phyloP scores from a whole-genome alignment of 2,888 invertebrate genomes.

The Cenopis cana region DNA sequence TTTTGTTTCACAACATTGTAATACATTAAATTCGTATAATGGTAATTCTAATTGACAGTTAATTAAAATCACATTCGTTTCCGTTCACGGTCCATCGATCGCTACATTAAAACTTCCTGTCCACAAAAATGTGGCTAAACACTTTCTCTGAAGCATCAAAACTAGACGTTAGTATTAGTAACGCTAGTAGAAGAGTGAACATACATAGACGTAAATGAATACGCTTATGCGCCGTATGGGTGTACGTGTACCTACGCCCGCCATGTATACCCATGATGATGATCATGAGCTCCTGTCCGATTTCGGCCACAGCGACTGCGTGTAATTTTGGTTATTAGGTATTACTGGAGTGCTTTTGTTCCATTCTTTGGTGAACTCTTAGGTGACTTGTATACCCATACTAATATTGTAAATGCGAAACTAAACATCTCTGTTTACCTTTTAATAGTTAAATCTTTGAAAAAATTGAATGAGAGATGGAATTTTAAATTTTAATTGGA shows the following conservation, averaged over 20 bases:
- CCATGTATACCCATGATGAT: neutral
- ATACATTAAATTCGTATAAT: conserved; percentile 21
- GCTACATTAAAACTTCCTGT: conserved; percentile 33
- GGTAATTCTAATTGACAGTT: conserved; percentile 23
- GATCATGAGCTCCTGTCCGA: no score
- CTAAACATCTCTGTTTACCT: no score
- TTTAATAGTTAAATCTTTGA: no score
- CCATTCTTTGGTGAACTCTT: no score
- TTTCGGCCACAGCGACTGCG: no score
- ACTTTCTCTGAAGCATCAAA: conserved; percentile 42
- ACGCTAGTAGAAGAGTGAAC: neutral
- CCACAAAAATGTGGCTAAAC: conserved; percentile 40
- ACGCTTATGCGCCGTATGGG: neutral
- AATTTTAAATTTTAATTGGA: no score
- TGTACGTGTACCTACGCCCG: neutral
- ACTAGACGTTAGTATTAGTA: conserved; percentile 29
- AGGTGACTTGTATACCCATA: no score
- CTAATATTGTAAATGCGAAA: no score
- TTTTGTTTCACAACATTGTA: conserved; percentile 22
- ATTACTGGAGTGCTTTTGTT: no score
- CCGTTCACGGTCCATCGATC: conserved; percentile 38
- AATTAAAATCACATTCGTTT: conserved; percentile 43
- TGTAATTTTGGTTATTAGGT: no score
- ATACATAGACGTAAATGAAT: neutral
- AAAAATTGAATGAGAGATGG: no score